phyloP scores from a whole-genome alignment of 2,797 vertebrate genomes.

The Phylloscopus collybita region DNA sequence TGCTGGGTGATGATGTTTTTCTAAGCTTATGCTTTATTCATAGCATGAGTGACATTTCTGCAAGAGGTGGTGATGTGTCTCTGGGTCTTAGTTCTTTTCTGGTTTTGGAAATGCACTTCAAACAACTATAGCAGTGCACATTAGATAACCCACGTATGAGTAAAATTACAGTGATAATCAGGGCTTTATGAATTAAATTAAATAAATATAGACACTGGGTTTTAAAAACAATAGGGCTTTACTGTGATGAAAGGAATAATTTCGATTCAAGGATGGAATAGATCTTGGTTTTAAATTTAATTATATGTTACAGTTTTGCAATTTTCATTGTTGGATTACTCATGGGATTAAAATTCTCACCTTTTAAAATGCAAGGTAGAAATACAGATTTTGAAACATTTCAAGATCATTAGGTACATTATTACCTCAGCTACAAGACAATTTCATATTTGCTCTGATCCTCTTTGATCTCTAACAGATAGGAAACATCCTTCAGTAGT shows the following conservation, averaged over 20 bases:
- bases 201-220: not conserved
- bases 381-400: not conserved
- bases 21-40: constrained; percentile 36
- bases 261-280: not conserved
- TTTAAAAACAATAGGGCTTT: not conserved
- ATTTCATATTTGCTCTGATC: constrained; percentile 30
- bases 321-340: not conserved
- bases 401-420: not conserved
- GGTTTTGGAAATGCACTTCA: not conserved
- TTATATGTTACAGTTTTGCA: not conserved
- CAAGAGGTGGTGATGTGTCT: not conserved
- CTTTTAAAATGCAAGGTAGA: not conserved
- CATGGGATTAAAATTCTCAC: not conserved
- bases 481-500: not conserved
- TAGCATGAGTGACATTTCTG: not conserved
- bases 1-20: constrained; percentile 36
- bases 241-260: not conserved
- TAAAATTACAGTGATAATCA: not conserved
- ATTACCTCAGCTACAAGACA: not conserved
- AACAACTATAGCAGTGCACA: not conserved
- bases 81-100: not conserved
- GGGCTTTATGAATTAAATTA: not conserved
- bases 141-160: not conserved
- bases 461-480: not conserved
- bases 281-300: not conserved